Evolutionary conservation across 2,888 invertebrate genomes (phyloP).

Genomic region (Pharmacophagus antenor): DNA sequence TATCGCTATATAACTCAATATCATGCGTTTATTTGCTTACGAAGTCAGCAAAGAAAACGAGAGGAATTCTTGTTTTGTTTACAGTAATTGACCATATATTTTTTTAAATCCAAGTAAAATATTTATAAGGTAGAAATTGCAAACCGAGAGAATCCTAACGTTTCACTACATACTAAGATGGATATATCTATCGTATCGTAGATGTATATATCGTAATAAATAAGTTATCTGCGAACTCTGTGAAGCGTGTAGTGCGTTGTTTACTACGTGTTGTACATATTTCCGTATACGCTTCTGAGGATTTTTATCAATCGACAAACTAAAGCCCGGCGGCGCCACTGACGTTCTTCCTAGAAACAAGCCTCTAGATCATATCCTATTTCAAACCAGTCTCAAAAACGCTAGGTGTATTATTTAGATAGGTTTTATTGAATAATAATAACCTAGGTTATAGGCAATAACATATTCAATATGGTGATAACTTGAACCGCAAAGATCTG

Average conservation of each 20-base stretch:
- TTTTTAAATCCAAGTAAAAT: no score
- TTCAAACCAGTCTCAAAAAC: conserved; percentile 22
- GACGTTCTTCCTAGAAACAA: conserved; percentile 15
- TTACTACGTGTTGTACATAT: conserved; percentile 11
- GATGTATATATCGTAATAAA: no score
- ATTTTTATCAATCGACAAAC: conserved; percentile 28
- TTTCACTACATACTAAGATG: background rate
- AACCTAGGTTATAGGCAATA: conserved; percentile 26
- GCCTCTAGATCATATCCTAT: conserved; percentile 28
- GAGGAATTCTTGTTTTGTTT: no score
- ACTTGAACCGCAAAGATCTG: background rate
- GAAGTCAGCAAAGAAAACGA: no score
- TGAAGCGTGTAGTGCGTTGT: conserved; percentile 13
- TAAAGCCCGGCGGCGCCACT: conserved; percentile 22
- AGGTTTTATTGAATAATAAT: conserved; percentile 29
- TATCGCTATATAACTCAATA: no score
- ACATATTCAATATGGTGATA: conserved; percentile 5
- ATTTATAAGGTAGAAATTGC: no score
- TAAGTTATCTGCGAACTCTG: conserved; percentile 14
- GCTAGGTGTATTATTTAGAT: conserved; percentile 24
- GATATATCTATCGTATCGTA: no score
- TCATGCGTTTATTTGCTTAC: no score
- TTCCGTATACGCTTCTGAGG: conserved; percentile 16
- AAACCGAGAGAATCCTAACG: background rate
- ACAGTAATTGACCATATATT: no score